Evolutionary conservation across 1,140 invertebrate species (phyloP), one percentile per base, ranked within the genome.

Genomic region (Drosophila santomea): DNA sequence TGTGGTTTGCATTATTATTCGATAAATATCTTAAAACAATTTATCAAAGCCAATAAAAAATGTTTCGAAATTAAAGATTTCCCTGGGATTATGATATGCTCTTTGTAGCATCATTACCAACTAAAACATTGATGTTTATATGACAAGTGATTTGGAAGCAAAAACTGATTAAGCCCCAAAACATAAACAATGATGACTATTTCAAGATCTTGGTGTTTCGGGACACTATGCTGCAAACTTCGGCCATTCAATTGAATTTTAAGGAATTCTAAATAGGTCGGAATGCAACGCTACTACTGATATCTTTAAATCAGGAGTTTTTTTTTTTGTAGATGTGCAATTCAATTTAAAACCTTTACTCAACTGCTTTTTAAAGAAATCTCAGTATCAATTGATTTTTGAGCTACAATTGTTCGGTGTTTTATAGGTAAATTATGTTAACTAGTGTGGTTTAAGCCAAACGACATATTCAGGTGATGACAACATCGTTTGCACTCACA

Each of bases 381-480:
- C 28, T 32, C 28, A 8, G 2, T 32, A 17, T 17, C 17, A 17
- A 17, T 17, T 32, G 1, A 32, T 32, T 32, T 32, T 32, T 8
- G 28, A 2, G 8, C 28, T 8, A 61, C 35, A 56, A n/a, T 32
- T 60, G 20, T 17, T 56, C 3, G 7, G 6, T 12, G 11, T 3
- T 25, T 10, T 25, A 1, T 25, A 32, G n/a, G 12, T 10, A 14
- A 62, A 20, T 25, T 60, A 12, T 56, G 59, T 50, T 57, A 28
- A 17, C 44, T 12, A 63, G 50, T 74, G 69, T 63, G 57, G 35
- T 52, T 41, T 35, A 43, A 71, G 23, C 67, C 38, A 23, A 62
- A 45, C 56, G 55, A 80, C 63, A 80, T 88, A 74, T 84, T 90
- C 69, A 17, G 59, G 48, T 71, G 84, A 90, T 89, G 84, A 89